These are phyloP conservation scores for Lampropteryx suffumata DNA, from an alignment of 2,888 invertebrate genomes.

Conservation along the genomic window DNA sequence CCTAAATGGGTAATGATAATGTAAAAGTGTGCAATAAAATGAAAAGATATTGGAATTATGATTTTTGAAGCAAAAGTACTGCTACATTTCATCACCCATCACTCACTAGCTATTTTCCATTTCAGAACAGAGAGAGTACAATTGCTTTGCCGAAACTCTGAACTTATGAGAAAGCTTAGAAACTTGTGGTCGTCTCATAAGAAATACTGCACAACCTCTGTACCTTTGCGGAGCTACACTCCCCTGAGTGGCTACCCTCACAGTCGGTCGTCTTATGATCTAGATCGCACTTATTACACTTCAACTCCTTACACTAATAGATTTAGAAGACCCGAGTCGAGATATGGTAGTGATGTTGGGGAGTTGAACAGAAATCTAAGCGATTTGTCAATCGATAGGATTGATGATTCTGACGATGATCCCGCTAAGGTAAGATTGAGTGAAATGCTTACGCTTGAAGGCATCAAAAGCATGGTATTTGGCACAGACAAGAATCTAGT, in stretches of 20 bases:
- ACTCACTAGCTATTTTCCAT: conserved; percentile 50
- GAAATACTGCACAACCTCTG: conserved; percentile 77
- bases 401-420: conserved; percentile 71
- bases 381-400: conserved; percentile 69
- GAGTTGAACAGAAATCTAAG: conserved; percentile 63
- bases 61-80: conserved; percentile 20
- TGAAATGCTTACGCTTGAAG: conserved; percentile 13
- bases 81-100: conserved; percentile 35
- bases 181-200: conserved; percentile 85
- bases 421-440: conserved; percentile 62
- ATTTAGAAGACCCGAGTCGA: conserved; percentile 54
- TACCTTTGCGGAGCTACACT: conserved; percentile 66
- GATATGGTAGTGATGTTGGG: conserved; percentile 55
- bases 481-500: too few relatives aligned
- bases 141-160: conserved; percentile 84
- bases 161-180: conserved; percentile 84
- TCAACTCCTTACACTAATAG: conserved; percentile 70
- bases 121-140: conserved; percentile 84
- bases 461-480: conserved; percentile 12
- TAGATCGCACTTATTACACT: conserved; percentile 74
- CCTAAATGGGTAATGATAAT: conserved; percentile 62
- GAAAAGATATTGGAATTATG: conserved; percentile 21
- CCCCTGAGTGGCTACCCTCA: conserved; percentile 75
- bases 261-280: conserved; percentile 68
- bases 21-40: conserved; percentile 58